Percentiles rank a stretch among this genome's conserved stretches.
phyloP scores from a whole-genome alignment of 2,113 vertebrate species.

The Catharus minimus region DNA sequence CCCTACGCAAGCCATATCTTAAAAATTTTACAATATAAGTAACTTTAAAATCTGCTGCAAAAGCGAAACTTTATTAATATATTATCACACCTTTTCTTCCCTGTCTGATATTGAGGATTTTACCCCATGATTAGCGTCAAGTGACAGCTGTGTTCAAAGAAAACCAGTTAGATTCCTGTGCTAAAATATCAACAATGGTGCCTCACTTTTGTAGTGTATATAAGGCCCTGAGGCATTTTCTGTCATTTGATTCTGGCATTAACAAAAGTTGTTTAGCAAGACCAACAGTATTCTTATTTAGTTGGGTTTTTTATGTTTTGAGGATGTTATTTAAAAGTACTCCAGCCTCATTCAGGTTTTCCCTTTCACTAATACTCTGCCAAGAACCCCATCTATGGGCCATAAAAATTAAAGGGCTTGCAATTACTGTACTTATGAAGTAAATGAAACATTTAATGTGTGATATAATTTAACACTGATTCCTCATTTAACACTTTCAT shows the following conservation, averaged over 20 bases:
- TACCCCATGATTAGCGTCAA: background rate
- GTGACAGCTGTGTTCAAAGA: background rate
- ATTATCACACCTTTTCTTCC: background rate
- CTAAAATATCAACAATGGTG: background rate
- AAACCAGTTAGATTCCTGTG: fast-evolving
- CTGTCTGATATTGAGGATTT: background rate
- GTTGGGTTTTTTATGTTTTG: background rate
- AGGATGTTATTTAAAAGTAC: background rate
- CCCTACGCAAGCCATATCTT: background rate
- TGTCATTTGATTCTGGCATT: background rate
- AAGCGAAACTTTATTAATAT: background rate
- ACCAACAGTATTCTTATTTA: no score
- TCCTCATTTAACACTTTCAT: background rate
- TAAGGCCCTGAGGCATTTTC: background rate
- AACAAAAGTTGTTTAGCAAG: background rate
- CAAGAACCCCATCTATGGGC: background rate
- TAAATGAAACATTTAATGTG: constrained; percentile 12
- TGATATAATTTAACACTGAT: background rate
- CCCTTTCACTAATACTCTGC: background rate
- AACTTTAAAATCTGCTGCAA: background rate
- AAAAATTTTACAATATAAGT: background rate
- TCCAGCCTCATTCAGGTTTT: background rate
- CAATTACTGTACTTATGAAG: background rate
- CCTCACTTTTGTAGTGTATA: background rate
- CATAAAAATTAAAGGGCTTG: background rate